Evolutionary conservation across 2,797 vertebrate species (phyloP), one percentile per base, ranked within the genome.

Genomic region (Melanogrammus aeglefinus): DNA sequence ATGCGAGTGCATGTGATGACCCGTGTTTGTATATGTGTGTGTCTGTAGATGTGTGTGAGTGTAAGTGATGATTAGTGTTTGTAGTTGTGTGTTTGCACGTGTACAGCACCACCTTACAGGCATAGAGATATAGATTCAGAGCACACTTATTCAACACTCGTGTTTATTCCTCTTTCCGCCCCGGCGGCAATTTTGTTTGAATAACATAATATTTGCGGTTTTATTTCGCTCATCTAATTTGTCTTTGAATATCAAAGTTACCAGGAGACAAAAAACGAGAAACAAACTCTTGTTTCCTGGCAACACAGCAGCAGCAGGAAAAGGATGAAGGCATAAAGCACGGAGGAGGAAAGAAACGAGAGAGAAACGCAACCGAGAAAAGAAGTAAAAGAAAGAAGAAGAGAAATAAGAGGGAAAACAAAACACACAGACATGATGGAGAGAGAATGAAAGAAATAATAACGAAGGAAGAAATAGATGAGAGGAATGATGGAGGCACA

Each of bases 261-360:
- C 79, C 29, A 76, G 74, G 82, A 79, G 80, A 81, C 16, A 81
- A 38, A 75, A 75, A 57, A 57, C 21, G 7, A n/a, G 6, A 51
- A 8, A 21, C 33, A 83, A 79, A 78, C 79, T 83, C 79, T 72
- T 73, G 88, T 91, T 89, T 87, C 89, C 83, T 84, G 82, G 89
- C 90, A 91, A 91, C 89, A 81, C 76, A 24, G n/a, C 33, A 0
- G 35, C 41, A 73, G 29, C 57, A 80, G 84, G 27, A 18, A 74
- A 74, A 72, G 16, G 38, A 57, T 21, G 16, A 57, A 57, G 18
- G 1, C 1, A 57, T 21, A 57, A 57, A 57, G 47, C 6, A 57
- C 41, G 76, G 51, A 73, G 63, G 81, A 47, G 76, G 16, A 39
- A 51, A 70, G 24, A 70, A 47, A 69, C 9, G 6, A 51, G 8